A percentile compares a stretch with the other conserved stretches of the same genome.
These are phyloP conservation scores for Lordiphosa andalusiaca DNA, from an alignment of 2,888 invertebrate species.

Conservation along the genomic window DNA sequence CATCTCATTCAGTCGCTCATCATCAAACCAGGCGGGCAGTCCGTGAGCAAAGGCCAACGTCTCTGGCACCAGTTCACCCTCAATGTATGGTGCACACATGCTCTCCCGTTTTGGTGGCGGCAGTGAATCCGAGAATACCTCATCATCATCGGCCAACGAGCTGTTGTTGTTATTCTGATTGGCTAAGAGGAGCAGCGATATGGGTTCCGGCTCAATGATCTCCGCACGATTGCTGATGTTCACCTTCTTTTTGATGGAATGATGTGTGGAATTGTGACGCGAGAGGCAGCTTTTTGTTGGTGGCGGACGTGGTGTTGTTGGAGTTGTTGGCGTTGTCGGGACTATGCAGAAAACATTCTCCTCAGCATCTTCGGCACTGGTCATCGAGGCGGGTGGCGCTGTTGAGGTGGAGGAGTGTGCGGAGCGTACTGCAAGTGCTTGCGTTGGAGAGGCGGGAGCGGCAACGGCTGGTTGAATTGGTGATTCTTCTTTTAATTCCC, in stretches of 20 bases:
- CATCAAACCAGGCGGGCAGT: slow-evolving; percentile 81
- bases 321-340: slow-evolving; percentile 11
- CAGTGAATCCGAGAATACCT: slow-evolving; percentile 83
- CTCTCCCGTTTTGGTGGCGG: slow-evolving; percentile 81
- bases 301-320: slow-evolving; percentile 36
- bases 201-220: slow-evolving; percentile 78
- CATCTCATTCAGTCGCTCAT: slow-evolving; percentile 79
- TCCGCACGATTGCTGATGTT: slow-evolving; percentile 79
- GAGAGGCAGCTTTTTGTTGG: slow-evolving; percentile 78
- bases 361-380: slow-evolving; percentile 46
- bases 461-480: neutral
- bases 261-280: slow-evolving; percentile 78
- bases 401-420: slow-evolving; percentile 66
- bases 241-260: slow-evolving; percentile 79
- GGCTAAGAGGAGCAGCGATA: slow-evolving; percentile 48
- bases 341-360: slow-evolving; percentile 25
- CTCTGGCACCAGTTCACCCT: slow-evolving; percentile 62
- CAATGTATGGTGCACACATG: slow-evolving; percentile 82
- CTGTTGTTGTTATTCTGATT: slow-evolving; percentile 53
- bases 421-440: slow-evolving; percentile 26
- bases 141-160: slow-evolving; percentile 82
- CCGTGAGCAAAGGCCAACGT: slow-evolving; percentile 71
- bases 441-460: slow-evolving; percentile 3
- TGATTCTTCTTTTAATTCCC: slow-evolving; percentile 13
- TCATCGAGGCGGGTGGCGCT: slow-evolving; percentile 63